phyloP scores from a whole-genome alignment of 2,113 vertebrate species.

The Lycaon pictus region DNA sequence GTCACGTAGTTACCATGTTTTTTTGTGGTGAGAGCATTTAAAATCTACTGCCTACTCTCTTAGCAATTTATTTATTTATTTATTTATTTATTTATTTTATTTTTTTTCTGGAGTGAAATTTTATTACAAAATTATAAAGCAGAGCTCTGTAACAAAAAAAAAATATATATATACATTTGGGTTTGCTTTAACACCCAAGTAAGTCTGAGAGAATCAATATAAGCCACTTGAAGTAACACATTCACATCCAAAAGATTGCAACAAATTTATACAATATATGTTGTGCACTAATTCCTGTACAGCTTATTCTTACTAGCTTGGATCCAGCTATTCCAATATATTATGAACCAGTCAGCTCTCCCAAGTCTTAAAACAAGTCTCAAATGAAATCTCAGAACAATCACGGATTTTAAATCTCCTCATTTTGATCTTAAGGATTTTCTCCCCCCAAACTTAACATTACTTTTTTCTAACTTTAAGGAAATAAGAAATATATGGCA shows the following conservation, averaged over 20 bases:
- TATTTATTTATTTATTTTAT: too few relatives aligned
- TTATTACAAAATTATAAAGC: conserved; percentile 92
- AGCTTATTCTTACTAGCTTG: conserved; percentile 79
- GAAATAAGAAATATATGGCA: not conserved
- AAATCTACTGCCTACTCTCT: not conserved
- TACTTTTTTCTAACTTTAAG: conserved; percentile 1
- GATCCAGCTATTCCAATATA: conserved; percentile 78
- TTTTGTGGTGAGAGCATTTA: not conserved
- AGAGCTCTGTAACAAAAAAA: conserved; percentile 88
- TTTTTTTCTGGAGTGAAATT: conserved; percentile 83
- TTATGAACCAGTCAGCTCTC: conserved; percentile 66
- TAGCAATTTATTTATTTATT: conserved; percentile 8
- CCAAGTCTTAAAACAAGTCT: conserved; percentile 61
- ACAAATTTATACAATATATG: conserved; percentile 76
- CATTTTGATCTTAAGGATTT: not conserved
- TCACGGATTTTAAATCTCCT: not conserved
- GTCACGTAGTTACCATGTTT: not conserved
- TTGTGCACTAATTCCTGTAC: conserved; percentile 81
- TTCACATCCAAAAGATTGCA: conserved; percentile 80
- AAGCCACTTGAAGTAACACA: conserved; percentile 84
- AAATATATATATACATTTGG: conserved; percentile 83
- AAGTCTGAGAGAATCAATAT: conserved; percentile 77
- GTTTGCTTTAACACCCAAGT: conserved; percentile 78
- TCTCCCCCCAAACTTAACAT: not conserved
- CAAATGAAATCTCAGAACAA: conserved; percentile 65